Conservation (phyloP, 2,888 invertebrate genomes). For the Agapostemon virescens region DNA sequence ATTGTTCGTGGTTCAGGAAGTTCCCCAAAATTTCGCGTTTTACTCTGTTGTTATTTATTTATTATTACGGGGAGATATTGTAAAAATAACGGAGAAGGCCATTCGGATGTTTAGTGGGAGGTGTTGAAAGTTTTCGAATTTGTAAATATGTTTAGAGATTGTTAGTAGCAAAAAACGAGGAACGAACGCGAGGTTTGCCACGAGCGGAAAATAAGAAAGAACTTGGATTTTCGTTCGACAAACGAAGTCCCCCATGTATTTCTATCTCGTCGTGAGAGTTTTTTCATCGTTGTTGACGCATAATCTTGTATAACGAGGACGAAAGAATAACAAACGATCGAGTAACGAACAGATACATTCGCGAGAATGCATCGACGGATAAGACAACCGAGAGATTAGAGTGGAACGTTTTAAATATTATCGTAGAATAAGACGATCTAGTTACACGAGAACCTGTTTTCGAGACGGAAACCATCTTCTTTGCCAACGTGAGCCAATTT, state of each 20-base stretch:
- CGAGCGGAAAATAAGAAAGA: background rate
- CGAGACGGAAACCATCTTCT: constrained; percentile 10
- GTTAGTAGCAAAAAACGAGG: background rate
- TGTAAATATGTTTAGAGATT: constrained; percentile 43
- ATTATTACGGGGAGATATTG: constrained; percentile 25
- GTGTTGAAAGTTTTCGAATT: constrained; percentile 16
- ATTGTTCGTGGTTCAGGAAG: background rate
- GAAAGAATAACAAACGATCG: background rate
- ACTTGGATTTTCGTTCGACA: background rate
- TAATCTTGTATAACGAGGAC: background rate
- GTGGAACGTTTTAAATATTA: constrained; percentile 5
- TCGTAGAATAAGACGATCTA: constrained; percentile 18
- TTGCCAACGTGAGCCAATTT: constrained; percentile 18
- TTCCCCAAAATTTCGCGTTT: constrained; percentile 4
- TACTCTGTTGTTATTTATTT: constrained; percentile 47
- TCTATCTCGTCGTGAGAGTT: background rate
- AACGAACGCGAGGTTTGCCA: background rate
- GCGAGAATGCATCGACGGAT: background rate
- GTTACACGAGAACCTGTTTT: constrained; percentile 17
- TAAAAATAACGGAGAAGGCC: constrained; percentile 15
- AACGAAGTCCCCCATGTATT: background rate
- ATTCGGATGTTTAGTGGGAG: constrained; percentile 21
- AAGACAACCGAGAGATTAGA: background rate
- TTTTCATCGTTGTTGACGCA: background rate
- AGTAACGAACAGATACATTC: background rate